Evolutionary conservation across 2,797 vertebrate species (phyloP).

Genomic region (Myotis pilosus): DNA sequence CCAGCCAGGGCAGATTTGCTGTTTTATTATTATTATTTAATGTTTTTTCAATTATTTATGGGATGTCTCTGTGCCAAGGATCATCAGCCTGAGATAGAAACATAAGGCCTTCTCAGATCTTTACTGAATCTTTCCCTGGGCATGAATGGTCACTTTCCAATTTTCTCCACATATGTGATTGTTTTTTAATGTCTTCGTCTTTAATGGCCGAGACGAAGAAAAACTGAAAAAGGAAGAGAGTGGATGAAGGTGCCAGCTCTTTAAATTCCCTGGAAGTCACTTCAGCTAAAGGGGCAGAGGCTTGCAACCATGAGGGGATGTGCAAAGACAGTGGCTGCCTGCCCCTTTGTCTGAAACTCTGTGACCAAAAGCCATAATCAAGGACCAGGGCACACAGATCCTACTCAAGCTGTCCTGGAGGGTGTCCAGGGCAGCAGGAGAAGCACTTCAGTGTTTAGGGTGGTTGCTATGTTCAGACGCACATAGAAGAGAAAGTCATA

Average conservation of each 20-base stretch:
- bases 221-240: neutral
- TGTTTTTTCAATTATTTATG: neutral
- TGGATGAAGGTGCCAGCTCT: neutral
- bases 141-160: neutral
- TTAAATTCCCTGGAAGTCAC: neutral
- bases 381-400: neutral
- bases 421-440: neutral
- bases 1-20: too few relatives aligned
- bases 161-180: neutral
- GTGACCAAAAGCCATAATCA: neutral
- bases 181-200: neutral
- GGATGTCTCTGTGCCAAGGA: neutral
- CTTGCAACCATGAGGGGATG: neutral
- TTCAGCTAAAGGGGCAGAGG: neutral
- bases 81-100: neutral
- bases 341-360: neutral
- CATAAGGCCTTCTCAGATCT: neutral
- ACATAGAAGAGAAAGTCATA: neutral
- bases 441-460: neutral
- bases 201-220: neutral
- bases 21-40: neutral
- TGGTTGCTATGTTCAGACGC: neutral
- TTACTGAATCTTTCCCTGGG: neutral
- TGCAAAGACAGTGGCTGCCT: neutral
- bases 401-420: neutral